Evolutionary conservation across 2,888 invertebrate genomes (phyloP), one percentile per base, ranked within the genome.

Genomic region (Orchesellides sinensis): DNA sequence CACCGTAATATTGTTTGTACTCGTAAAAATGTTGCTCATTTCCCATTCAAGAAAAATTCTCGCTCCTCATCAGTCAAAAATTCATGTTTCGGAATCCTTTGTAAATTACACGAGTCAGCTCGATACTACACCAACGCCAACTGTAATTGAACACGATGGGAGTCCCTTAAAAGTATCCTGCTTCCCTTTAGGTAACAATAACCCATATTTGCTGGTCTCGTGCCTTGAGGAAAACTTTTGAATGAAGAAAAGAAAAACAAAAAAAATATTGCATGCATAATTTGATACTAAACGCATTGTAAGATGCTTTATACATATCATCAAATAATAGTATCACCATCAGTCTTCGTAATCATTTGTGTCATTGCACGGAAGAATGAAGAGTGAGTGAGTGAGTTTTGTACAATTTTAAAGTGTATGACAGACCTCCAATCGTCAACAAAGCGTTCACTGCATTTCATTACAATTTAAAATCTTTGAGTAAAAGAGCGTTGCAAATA

Each of bases 361-460:
- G 80, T 80, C 80, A 80, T 45, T 80, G 72, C 56, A 72, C 59
- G 80, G 72, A 72, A 80, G 59, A 73, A 56, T 73, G 72, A 80
- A 65, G 72, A 25, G n/a, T 27, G 29, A 65, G 45, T 17, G 69
- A 59, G 40, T 54, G 54, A 54, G 66, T 47, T 56, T 14, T 27
- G 27, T 61, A 35, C 23, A 23, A 52, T 52, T 23, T 66, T 21
- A 6, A 21, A 29, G 21, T 49, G 32, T 27, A 23, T 27, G 45
- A 40, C 52, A 78, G 79, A 79, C 79, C 79, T 72, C 79, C 79
- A 66, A 73, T 73, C 72, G 80, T 65, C 80, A 80, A 73, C 80
- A 80, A 80, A 66, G 80, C 73, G 80, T 80, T 80, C 59, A 65
- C 54, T 47, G 65, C 73, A 80, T 80, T 80, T 80, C 73, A 80